A percentile compares a stretch with the other conserved stretches of the same genome.
These are phyloP conservation scores for Chaetorhynchus papuensis DNA, from an alignment of 2,113 vertebrate species.

Conservation along the genomic window DNA sequence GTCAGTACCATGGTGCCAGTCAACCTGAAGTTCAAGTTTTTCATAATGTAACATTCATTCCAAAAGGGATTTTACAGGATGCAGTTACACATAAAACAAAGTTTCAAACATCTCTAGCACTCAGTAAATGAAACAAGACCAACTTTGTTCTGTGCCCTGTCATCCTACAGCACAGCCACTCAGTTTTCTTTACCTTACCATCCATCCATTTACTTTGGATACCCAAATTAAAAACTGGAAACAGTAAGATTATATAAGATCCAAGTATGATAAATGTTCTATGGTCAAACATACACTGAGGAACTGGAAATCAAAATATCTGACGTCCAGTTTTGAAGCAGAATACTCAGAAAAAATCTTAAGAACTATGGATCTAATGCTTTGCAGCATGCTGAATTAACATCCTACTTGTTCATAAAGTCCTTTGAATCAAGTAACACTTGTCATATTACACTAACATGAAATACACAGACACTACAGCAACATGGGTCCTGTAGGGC, in stretches of 20 bases:
- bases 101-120: background rate
- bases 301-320: background rate
- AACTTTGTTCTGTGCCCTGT: background rate
- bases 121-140: background rate
- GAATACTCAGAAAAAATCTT: background rate
- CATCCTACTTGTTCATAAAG: background rate
- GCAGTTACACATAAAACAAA: background rate
- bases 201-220: background rate
- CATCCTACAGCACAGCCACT: background rate
- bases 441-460: background rate
- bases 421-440: background rate
- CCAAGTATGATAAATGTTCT: background rate
- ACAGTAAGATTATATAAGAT: background rate
- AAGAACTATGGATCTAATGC: background rate
- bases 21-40: background rate
- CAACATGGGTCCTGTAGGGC: rapidly evolving
- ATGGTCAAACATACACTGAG: background rate
- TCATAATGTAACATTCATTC: background rate
- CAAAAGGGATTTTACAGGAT: background rate
- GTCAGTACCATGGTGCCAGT: background rate
- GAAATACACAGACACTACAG: background rate
- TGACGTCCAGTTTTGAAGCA: background rate
- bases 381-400: background rate
- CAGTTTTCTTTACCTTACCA: background rate
- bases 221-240: background rate